Evolutionary conservation across 92 coral and sea anemone species (phyloP).

Genomic region (Siderastrea radians): DNA sequence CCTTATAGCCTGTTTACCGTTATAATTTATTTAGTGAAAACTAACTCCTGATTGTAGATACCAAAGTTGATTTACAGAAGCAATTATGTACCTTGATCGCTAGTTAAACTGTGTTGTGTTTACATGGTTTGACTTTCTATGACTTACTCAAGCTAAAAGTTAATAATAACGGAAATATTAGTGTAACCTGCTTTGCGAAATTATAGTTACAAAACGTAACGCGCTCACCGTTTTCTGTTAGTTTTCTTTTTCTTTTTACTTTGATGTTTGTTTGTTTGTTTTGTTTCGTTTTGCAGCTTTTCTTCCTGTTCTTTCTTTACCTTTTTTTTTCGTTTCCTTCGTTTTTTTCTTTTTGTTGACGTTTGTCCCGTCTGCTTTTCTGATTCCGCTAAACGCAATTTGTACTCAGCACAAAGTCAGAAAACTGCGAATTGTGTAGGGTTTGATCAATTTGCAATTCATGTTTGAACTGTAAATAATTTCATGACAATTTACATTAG

Average conservation of each 20-base stretch:
- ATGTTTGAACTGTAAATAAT: too few species aligned
- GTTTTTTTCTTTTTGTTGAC: too few species aligned
- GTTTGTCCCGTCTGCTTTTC: too few species aligned
- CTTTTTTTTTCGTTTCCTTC: too few species aligned
- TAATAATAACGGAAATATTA: background rate
- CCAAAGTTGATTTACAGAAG: background rate
- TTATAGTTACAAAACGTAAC: background rate
- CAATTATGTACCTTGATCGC: background rate
- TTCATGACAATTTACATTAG: too few species aligned
- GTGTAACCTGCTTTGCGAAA: background rate
- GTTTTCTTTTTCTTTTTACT: background rate
- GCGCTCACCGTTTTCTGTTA: background rate
- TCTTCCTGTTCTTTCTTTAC: too few species aligned
- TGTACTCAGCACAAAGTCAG: too few species aligned
- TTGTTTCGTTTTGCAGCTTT: too few species aligned
- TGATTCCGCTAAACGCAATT: too few species aligned
- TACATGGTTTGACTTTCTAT: background rate
- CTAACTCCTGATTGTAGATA: background rate
- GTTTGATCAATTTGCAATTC: too few species aligned
- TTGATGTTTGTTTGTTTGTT: background rate
- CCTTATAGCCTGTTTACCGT: background rate
- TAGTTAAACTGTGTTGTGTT: background rate
- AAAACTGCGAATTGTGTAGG: too few species aligned
- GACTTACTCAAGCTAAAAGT: background rate
- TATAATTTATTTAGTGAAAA: background rate